Percentiles rank a stretch among this genome's conserved stretches.
Evolutionary conservation across 2,888 invertebrate species (phyloP).

Genomic region (Polydrusus tereticollis): DNA sequence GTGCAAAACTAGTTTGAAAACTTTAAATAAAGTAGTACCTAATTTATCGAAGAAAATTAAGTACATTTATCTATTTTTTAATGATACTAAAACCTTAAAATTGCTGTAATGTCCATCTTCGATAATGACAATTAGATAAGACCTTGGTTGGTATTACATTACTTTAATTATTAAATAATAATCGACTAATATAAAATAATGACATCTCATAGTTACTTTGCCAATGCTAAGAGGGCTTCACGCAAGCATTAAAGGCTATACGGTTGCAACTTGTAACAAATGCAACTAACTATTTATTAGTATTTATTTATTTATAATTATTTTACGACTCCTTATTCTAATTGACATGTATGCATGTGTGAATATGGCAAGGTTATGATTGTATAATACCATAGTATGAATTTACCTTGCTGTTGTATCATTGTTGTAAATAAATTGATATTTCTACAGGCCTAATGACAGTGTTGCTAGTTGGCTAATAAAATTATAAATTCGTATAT

Average conservation of each 20-base stretch:
- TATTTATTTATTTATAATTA: neutral
- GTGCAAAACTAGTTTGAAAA: no score
- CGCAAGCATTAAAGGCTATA: slow-evolving; percentile 34
- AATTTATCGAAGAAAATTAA: neutral
- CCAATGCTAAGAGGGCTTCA: slow-evolving; percentile 16
- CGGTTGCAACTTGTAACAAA: neutral
- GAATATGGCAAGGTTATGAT: slow-evolving; percentile 27
- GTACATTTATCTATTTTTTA: no score
- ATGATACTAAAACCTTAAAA: neutral
- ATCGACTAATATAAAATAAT: neutral
- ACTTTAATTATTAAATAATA: slow-evolving; percentile 8
- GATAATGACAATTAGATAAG: neutral
- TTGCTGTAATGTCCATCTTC: neutral
- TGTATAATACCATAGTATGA: slow-evolving; percentile 23
- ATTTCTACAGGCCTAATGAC: neutral
- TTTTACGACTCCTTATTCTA: neutral
- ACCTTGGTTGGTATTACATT: neutral
- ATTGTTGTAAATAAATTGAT: neutral
- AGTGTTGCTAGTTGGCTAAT: no score
- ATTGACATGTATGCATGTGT: slow-evolving; percentile 28
- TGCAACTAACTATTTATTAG: neutral
- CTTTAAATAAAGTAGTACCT: no score
- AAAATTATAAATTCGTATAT: no score
- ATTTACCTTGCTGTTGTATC: slow-evolving; percentile 13
- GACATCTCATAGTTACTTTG: neutral